phyloP scores from a whole-genome alignment of 2,113 vertebrate genomes.

The Columba livia region DNA sequence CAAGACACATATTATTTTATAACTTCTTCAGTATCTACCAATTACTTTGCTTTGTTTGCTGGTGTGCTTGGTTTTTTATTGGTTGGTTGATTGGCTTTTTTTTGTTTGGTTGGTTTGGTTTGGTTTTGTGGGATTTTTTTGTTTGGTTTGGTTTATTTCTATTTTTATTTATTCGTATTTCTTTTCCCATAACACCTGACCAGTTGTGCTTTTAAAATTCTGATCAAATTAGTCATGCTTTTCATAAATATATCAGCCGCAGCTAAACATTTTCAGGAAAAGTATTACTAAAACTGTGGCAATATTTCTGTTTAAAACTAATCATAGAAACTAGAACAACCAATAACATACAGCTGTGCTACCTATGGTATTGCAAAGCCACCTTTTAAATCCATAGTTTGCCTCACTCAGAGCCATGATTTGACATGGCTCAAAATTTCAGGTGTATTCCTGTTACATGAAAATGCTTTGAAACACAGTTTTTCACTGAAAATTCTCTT shows the following conservation, averaged over 20 bases:
- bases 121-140: not conserved
- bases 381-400: not conserved
- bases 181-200: too few species aligned
- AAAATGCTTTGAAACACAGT: not conserved
- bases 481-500: not conserved
- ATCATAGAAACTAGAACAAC: not conserved
- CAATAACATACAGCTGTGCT: not conserved
- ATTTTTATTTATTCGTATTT: not conserved
- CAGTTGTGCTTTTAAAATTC: not conserved
- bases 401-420: not conserved
- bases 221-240: accelerated
- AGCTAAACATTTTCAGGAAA: not conserved
- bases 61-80: too few species aligned
- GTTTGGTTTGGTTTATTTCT: too few species aligned
- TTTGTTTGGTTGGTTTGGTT: not conserved
- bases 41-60: too few species aligned
- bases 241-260: not conserved
- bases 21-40: not conserved
- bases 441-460: not conserved
- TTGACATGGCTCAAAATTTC: accelerated
- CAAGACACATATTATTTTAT: not conserved
- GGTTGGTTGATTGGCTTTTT: too few species aligned
- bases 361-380: not conserved
- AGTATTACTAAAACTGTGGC: not conserved
- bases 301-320: not conserved